These are phyloP conservation scores for Morone chrysops DNA, from an alignment of 2,113 vertebrate species.

Conservation along the genomic window DNA sequence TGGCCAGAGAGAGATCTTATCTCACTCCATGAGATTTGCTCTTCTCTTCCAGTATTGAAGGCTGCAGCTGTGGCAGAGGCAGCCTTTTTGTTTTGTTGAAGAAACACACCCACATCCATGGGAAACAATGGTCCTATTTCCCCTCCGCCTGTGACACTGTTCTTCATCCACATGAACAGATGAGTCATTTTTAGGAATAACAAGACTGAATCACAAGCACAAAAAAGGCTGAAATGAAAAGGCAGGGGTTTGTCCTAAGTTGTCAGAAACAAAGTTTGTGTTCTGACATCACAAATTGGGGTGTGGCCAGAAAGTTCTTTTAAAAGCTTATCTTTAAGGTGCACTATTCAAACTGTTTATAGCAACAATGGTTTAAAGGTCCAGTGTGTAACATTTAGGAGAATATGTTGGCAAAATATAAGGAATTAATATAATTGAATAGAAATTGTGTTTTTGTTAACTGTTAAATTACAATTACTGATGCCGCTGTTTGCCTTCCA, in stretches of 20 bases:
- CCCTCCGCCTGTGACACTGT: slow-evolving; percentile 1
- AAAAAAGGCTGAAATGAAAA: neutral
- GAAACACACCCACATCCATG: slow-evolving; percentile 15
- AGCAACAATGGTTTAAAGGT: neutral
- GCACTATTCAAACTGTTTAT: neutral
- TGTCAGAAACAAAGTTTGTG: neutral
- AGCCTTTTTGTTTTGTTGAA: slow-evolving; percentile 37
- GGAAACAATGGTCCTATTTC: slow-evolving; percentile 17
- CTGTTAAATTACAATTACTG: too few relatives aligned
- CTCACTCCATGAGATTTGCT: slow-evolving; percentile 34
- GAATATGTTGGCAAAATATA: too few relatives aligned
- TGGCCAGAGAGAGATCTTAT: slow-evolving; percentile 48
- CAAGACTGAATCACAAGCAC: neutral
- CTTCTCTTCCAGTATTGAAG: slow-evolving; percentile 20
- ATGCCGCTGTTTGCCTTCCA: too few relatives aligned
- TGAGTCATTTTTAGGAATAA: neutral
- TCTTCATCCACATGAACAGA: neutral
- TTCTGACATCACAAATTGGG: neutral
- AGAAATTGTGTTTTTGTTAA: too few relatives aligned
- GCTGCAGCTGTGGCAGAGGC: slow-evolving; percentile 18
- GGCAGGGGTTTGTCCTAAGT: too few relatives aligned
- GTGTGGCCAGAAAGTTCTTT: neutral
- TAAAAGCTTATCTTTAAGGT: neutral
- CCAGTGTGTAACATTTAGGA: neutral
- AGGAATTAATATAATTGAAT: too few relatives aligned